A percentile compares a stretch with the other conserved stretches of the same genome.
phyloP scores from a whole-genome alignment of 2,888 invertebrate species.

The Norana najaformis region DNA sequence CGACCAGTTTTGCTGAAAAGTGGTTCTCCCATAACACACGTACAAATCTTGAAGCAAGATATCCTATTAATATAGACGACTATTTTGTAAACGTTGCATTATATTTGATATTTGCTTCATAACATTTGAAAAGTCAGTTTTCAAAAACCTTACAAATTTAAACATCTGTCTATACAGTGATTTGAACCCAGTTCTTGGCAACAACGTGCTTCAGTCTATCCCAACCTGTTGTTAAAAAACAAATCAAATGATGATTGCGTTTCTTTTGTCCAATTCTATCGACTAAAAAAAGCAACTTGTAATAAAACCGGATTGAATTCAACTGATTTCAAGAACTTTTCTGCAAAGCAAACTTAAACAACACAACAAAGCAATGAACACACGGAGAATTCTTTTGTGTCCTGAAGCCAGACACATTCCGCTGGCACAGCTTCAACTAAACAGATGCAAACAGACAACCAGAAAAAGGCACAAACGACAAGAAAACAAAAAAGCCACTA shows the following conservation, averaged over 20 bases:
- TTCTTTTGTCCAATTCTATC: background rate
- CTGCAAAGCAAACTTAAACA: background rate
- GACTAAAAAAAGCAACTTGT: background rate
- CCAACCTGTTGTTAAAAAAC: background rate
- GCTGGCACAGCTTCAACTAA: background rate
- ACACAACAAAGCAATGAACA: background rate
- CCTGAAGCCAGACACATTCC: background rate
- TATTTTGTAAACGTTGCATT: background rate
- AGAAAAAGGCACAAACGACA: slow-evolving; percentile 9
- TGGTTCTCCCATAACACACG: background rate
- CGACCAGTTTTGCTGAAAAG: background rate
- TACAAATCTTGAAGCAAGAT: background rate
- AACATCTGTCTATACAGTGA: background rate
- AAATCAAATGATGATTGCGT: background rate
- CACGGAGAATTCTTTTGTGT: background rate
- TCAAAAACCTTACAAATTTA: background rate
- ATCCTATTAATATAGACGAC: background rate
- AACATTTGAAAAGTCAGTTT: background rate
- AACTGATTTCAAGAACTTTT: background rate
- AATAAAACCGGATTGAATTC: background rate
- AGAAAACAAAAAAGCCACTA: background rate
- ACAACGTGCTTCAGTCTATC: background rate
- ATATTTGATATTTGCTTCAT: background rate
- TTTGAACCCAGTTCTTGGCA: background rate
- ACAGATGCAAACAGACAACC: background rate